Base-by-base conservation (phyloP, 2,113 vertebrate species). In the Cavia porcellus region DNA sequence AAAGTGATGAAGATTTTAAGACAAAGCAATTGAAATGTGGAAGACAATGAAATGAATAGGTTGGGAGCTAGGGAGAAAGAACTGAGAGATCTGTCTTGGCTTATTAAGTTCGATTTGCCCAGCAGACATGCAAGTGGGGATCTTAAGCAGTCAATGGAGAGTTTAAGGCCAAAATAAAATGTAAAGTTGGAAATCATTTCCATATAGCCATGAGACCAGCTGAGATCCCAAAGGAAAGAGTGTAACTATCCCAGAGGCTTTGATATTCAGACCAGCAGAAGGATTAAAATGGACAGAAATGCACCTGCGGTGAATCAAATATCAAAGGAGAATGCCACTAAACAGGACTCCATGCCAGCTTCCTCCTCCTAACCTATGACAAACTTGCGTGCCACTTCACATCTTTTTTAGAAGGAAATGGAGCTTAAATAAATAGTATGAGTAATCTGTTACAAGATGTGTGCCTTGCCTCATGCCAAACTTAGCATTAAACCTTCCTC, bases 301-400 rank as follows among this genome's bases (percentile, higher is more conserved):
- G 1, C 32, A 55, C 17, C 11, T 19, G 66, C 50, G 19, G 17
- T 72, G 25, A 50, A 72, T 68, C 30, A 96, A 85, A 90, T 47
- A 62, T 66, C 47, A 90, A 85, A 90, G 89, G 45, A 89, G 92
- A 77, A 61, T n/a, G 8, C 15, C 52, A 42, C 35, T 81, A 89
- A 84, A 86, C 4, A 5, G 17, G 14, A 68, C 11, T 42, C 28
- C 32, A 64, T 55, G 19, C 30, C 28, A 45, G 50, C 10, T 89
- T 95, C 28, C 42, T 92, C n/a, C 38, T 89, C 66, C 12, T 84
- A 84, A 42, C 45, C 86, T 61, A 89, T 79, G n/a, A 90, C 80
- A 70, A 82, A 47, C 82, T 70, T 89, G 77, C 32, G 70, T 62
- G 52, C 32, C 52, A 35, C 5, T 92, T 83, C 50, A 70, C 38